These are phyloP conservation scores for Thripadectes ignobilis DNA, from an alignment of 2,797 vertebrate species.

Conservation along the genomic window DNA sequence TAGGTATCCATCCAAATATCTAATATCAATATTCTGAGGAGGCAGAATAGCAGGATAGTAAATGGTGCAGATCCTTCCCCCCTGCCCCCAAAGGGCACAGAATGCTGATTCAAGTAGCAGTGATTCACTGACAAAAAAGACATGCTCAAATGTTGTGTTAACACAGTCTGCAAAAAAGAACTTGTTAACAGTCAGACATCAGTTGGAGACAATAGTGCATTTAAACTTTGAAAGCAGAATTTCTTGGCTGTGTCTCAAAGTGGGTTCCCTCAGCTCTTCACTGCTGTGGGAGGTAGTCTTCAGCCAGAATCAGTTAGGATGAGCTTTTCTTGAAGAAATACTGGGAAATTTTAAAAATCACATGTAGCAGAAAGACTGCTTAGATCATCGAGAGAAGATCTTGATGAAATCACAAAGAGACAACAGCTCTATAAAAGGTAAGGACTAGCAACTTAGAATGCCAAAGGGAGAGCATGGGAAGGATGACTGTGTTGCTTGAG, in stretches of 20 bases:
- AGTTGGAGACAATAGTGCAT: rapidly evolving
- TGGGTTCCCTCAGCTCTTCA: background rate
- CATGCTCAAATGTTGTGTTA: background rate
- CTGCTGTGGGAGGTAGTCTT: background rate
- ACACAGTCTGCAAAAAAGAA: background rate
- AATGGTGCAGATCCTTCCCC: background rate
- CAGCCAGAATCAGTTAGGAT: background rate
- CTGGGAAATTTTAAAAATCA: background rate
- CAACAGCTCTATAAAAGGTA: background rate
- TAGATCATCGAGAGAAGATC: background rate
- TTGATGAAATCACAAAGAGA: background rate
- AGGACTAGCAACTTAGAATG: background rate
- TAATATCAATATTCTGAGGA: background rate
- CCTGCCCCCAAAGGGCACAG: background rate
- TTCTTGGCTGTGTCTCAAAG: background rate
- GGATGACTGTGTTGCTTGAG: background rate
- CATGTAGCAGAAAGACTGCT: background rate
- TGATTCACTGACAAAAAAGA: background rate
- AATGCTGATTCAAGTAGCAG: background rate
- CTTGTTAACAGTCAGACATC: background rate
- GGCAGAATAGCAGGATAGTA: background rate
- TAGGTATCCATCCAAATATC: background rate
- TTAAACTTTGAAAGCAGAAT: background rate
- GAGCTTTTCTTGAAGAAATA: background rate
- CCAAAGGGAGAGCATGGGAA: background rate